phyloP scores from a whole-genome alignment of 2,113 vertebrate species.

The Psephotus haematonotus region DNA sequence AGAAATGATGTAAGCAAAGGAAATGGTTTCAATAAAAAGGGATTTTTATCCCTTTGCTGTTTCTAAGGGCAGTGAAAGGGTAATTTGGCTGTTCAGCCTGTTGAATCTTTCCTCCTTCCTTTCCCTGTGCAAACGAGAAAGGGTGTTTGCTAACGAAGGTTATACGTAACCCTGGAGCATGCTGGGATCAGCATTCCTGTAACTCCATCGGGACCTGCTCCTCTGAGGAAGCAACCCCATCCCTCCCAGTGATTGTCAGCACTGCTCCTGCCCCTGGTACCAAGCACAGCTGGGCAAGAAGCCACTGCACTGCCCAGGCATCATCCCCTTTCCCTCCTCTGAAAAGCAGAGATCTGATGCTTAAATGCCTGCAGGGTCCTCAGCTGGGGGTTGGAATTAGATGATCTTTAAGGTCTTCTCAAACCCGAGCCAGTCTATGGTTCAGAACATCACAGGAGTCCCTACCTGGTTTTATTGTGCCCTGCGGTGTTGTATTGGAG shows the following conservation, averaged over 20 bases:
- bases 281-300: background rate
- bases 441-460: background rate
- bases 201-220: background rate
- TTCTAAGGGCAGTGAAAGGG: constrained; percentile 2
- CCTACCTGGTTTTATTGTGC: background rate
- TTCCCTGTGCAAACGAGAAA: background rate
- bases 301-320: background rate
- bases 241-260: background rate
- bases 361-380: background rate
- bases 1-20: constrained; percentile 61
- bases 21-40: constrained; percentile 64
- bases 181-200: background rate
- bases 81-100: constrained; percentile 10
- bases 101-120: constrained; percentile 10
- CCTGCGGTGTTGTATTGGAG: background rate
- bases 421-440: background rate
- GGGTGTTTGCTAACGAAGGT: background rate
- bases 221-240: background rate
- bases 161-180: background rate
- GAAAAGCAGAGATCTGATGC: background rate
- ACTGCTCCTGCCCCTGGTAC: background rate
- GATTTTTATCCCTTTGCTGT: background rate
- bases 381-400: background rate
- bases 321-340: background rate
- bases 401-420: background rate